Conservation (phyloP, 2,113 vertebrate species). For the Micronycteris hirsuta region DNA sequence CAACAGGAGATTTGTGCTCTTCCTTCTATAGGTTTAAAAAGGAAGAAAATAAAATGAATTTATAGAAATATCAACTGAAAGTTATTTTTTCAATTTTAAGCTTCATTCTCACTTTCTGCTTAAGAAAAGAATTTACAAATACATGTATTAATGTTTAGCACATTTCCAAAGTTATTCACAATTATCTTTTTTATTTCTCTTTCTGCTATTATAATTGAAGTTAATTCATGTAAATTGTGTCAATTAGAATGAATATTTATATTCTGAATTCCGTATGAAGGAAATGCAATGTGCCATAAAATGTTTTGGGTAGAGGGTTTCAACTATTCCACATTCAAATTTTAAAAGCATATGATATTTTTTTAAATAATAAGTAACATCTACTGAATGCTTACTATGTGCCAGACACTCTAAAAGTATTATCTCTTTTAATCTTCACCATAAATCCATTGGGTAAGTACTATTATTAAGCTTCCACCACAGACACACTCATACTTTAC, state of each 20-base stretch:
- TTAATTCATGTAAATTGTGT: background rate
- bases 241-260: background rate
- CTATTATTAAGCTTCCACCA: background rate
- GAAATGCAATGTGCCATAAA: background rate
- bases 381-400: background rate
- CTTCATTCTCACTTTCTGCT: background rate
- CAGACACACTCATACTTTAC: background rate
- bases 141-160: background rate
- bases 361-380: background rate
- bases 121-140: background rate
- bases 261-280: background rate
- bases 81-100: background rate
- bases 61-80: background rate
- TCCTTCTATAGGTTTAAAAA: background rate
- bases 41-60: background rate
- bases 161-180: background rate
- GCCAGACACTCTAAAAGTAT: background rate
- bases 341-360: background rate
- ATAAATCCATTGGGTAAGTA: background rate
- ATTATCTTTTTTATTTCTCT: background rate
- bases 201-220: background rate
- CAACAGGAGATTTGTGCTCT: background rate
- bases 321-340: background rate
- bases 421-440: background rate
- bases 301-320: background rate